Evolutionary conservation across 2,113 vertebrate genomes (phyloP), one percentile per base, ranked within the genome.

Genomic region (Raja brachyura): DNA sequence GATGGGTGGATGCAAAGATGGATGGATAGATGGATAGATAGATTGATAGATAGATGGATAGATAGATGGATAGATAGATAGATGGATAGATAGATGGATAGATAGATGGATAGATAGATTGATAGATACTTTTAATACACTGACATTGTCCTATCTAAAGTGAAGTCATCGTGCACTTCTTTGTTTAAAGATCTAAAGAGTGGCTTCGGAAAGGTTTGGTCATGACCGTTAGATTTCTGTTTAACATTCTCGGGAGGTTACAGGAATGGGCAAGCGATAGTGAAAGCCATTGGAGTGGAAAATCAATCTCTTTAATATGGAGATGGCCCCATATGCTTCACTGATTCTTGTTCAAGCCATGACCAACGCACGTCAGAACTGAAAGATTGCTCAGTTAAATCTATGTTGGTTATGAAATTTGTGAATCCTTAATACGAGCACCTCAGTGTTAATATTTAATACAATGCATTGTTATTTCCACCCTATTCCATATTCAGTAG

Each of bases 221-320:
- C 86, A 39, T 39, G 63, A 90, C 13, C 66, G 8, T 90, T 90
- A 68, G 13, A 90, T 33, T 90, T 90, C 86, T 66, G 14, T 66
- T 90, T 66, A 90, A 90, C 63, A n/a, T 33, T 90, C 14, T 68
- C n/a, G 33, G 61, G 14, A 90, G 86, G 5, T 90, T 90, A 63
- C 2, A 8, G 61, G 63, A 90, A 90, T 90, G 31, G 33, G n/a
- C 16, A 14, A 20, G 13, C 16, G n/a, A 90, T 90, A 68, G 66
- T 68, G n/a, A 90, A 90, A 90, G 16, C 63, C 28, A 61, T 33
- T 68, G 63, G 85, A 63, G 85, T 63, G 85, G 85, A 88, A 88
- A 88, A 63, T 88, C 11, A 0, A 88, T 39, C 86, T 90, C 68
- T 68, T 25, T 90, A 39, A 33, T 22, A 8, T 68, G 31, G 86